Conservation (phyloP, 2,797 vertebrate species). For the Sitta carolinensis region DNA sequence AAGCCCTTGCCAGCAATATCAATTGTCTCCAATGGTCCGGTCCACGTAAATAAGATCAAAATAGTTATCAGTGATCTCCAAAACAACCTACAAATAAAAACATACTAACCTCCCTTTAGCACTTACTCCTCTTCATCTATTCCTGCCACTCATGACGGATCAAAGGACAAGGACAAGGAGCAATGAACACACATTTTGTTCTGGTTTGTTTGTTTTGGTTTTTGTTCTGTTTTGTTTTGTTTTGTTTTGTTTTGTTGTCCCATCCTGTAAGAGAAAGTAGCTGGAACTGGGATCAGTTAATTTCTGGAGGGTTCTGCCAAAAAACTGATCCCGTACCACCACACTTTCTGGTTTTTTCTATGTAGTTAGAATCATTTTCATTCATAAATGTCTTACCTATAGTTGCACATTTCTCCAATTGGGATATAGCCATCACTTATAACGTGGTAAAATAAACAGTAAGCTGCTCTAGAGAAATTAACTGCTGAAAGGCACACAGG, state of each 20-base stretch:
- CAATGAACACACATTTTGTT: fast-evolving
- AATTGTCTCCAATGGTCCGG: not conserved
- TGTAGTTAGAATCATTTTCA: not conserved
- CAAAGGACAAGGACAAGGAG: not conserved
- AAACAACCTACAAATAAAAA: not conserved
- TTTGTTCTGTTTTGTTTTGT: not conserved
- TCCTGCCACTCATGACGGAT: not conserved
- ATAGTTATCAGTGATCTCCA: not conserved
- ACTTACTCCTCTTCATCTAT: not conserved
- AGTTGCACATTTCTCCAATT: not conserved
- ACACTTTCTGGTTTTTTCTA: not conserved
- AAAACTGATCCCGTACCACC: not conserved
- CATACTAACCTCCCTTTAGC: not conserved
- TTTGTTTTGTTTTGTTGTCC: too few species aligned
- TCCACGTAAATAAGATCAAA: not conserved
- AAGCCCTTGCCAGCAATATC: not conserved
- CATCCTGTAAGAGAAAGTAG: not conserved
- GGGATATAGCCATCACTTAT: not conserved
- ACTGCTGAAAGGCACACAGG: not conserved
- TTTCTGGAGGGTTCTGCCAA: not conserved
- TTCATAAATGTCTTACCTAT: not conserved
- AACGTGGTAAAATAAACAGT: not conserved
- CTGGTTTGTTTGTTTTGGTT: not conserved
- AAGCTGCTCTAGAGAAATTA: not conserved
- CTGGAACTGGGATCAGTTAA: not conserved